Percentiles rank a stretch among this genome's conserved stretches.
These are phyloP conservation scores for Nematostella vectensis DNA, from an alignment of 92 coral and sea anemone genomes.

Conservation along the genomic window DNA sequence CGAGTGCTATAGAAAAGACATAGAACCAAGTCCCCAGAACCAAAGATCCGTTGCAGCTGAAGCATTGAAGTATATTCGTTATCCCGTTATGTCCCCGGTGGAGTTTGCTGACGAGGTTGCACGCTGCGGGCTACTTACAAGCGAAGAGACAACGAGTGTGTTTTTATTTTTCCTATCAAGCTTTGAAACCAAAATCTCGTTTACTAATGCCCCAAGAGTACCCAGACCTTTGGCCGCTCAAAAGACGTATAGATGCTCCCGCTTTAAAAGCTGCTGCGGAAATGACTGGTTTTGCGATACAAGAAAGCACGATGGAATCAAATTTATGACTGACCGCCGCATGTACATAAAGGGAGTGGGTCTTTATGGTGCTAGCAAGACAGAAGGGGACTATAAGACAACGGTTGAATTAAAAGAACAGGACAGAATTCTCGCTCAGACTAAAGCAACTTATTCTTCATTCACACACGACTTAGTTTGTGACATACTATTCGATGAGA, in stretches of 20 bases:
- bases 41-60: constrained; percentile 49
- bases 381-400: constrained; percentile 57
- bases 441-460: constrained; percentile 47
- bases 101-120: constrained; percentile 84
- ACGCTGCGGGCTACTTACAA: constrained; percentile 52
- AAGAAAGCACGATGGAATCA: constrained; percentile 62
- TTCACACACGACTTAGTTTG: constrained; percentile 42
- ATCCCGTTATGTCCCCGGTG: constrained; percentile 60
- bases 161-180: constrained; percentile 70
- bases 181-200: constrained; percentile 48
- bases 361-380: constrained; percentile 65
- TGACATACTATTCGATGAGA: constrained; percentile 60
- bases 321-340: constrained; percentile 57
- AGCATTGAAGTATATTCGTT: constrained; percentile 56
- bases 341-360: constrained; percentile 62
- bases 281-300: constrained; percentile 90
- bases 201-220: constrained; percentile 50
- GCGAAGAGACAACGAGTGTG: constrained; percentile 59
- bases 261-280: constrained; percentile 82
- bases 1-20: constrained; percentile 43
- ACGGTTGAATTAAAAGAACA: constrained; percentile 46
- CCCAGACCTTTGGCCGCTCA: constrained; percentile 29
- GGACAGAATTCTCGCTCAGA: constrained; percentile 48
- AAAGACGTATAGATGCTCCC: constrained; percentile 42
- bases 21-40: constrained; percentile 38